Evolutionary conservation across 2,888 invertebrate species (phyloP), one percentile per base, ranked within the genome.

Genomic region (Ptychoptera contaminata): DNA sequence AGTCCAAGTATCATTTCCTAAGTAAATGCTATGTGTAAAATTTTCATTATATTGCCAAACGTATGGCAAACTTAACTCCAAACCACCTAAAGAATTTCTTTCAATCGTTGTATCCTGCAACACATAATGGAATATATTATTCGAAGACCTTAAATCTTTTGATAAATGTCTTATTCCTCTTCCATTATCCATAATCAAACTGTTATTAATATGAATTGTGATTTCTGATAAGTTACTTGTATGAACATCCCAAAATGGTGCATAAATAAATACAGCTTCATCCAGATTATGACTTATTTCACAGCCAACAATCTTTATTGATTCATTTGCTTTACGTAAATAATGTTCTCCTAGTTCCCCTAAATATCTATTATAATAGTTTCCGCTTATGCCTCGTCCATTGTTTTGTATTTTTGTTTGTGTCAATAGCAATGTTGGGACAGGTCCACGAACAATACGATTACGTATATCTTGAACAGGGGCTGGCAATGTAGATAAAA

Each of bases 31-130:
- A 67, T 96, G 96, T 0, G 91, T 91, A 55, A 85, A 88, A 58
- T 92, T 92, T 64, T 91, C 91, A 58, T 91, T 87, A 57, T 91
- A 92, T 55, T 90, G 82, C 90, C 91, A 91, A 1, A 94, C 93
- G 53, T 92, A 91, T 0, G 98, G 98, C 34, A 98, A 66, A 10
- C 80, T 76, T 5, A 97, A 73, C 55, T 87, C 80, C 51, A 98
- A 80, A 1, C 97, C 97, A 10, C 91, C 90, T 23, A 75, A 75
- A 47, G 72, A 71, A 57, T 96, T 97, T 50, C 85, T 74, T 58
- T 87, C 86, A 49, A 98, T 76, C 0, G 82, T 78, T 47, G 85
- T 85, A 56, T 90, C 85, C 60, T 85, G 83, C 40, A 96, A 63
- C 23, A 86, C 73, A 74, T 97, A 98, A 60, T 96, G 92, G 70